Evolutionary conservation across 2,113 vertebrate species (phyloP).

Genomic region (Sylvilagus bachmani): DNA sequence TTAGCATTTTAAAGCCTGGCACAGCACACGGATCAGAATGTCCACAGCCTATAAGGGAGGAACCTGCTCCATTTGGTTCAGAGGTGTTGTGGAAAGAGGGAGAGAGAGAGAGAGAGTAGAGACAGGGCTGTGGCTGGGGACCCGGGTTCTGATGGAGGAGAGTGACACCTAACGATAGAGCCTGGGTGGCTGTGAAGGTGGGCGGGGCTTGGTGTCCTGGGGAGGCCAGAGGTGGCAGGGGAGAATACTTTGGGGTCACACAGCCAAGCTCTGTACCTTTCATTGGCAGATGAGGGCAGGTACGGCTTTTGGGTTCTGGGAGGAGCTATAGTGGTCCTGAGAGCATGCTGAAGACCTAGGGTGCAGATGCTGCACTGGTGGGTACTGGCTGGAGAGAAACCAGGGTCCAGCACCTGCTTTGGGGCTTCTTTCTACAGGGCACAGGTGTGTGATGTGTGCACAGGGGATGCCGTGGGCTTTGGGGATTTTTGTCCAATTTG

Average conservation of each 20-base stretch:
- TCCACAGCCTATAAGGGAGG: neutral
- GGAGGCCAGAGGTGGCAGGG: neutral
- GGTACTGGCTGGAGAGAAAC: neutral
- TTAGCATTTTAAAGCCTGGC: neutral
- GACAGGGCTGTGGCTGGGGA: neutral
- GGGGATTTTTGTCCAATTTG: neutral
- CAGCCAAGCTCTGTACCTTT: neutral
- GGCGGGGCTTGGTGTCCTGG: neutral
- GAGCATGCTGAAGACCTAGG: too few relatives aligned
- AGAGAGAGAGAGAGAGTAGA: neutral
- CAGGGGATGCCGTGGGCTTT: too few relatives aligned
- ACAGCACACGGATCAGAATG: accelerated
- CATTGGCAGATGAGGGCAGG: neutral
- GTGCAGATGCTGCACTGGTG: neutral
- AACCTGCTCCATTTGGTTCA: neutral
- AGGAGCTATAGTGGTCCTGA: neutral
- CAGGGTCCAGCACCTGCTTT: neutral
- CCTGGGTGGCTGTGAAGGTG: neutral
- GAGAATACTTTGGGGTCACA: neutral
- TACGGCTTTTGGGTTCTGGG: neutral
- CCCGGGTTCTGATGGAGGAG: neutral
- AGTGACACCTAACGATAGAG: neutral
- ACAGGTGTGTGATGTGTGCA: accelerated
- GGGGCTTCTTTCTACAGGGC: neutral
- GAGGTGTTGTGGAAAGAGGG: neutral